Conservation (phyloP, 2,888 invertebrate genomes). For the Choreutis nemorana region DNA sequence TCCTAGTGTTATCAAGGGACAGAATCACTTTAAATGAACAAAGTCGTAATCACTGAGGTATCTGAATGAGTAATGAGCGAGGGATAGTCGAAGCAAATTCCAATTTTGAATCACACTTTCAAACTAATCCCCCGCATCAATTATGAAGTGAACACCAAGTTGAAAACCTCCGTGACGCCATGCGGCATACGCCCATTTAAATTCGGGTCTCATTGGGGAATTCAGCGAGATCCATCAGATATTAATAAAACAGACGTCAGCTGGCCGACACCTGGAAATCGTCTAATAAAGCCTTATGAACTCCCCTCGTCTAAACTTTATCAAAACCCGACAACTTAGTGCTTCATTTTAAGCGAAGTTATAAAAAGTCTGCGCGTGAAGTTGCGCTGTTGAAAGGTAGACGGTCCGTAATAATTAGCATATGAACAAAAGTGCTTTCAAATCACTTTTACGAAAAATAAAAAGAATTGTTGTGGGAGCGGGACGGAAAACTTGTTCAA, state of each 20-base stretch:
- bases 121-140: constrained; percentile 36
- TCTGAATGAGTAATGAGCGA: constrained; percentile 38
- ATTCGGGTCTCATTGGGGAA: constrained; percentile 22
- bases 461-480: too few species aligned
- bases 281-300: constrained; percentile 55
- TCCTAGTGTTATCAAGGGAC: constrained; percentile 29
- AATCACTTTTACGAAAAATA: too few species aligned
- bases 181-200: constrained; percentile 26
- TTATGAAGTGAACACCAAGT: constrained; percentile 35
- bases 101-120: constrained; percentile 33
- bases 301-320: constrained; percentile 48
- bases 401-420: too few species aligned
- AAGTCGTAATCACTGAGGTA: constrained; percentile 34
- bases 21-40: constrained; percentile 35
- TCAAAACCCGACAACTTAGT: constrained; percentile 25
- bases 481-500: too few species aligned
- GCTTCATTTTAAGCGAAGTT: constrained; percentile 21
- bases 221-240: constrained; percentile 33
- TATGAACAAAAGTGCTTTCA: too few species aligned
- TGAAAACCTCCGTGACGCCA: constrained; percentile 20
- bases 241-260: constrained; percentile 54
- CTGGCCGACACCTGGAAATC: constrained; percentile 50
- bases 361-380: too few species aligned
- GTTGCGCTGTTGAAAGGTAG: too few species aligned
- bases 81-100: constrained; percentile 34